Base-by-base conservation (phyloP, 2,113 vertebrate genomes). In the Synodontis membranacea region DNA sequence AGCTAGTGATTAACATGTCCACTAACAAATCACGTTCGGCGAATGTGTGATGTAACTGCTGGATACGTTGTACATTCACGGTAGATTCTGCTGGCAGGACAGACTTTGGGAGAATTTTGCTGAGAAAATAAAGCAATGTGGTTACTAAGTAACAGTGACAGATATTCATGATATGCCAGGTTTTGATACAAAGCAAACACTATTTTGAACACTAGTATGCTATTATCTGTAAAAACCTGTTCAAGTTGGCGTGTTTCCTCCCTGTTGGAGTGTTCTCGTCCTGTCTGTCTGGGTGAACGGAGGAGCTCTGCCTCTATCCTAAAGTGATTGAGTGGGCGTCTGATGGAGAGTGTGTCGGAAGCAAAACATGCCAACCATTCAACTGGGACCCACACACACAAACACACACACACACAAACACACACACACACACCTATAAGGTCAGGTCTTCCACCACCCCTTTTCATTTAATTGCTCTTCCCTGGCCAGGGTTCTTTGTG, bases 261-360 rank as follows among this genome's bases (percentile, higher is more conserved):
- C 37, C 37, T n/a, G 50, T 34, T 70, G 64, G 64, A 62, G 42
- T 70, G 39, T 86, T 80, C 68, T 54, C 84, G 83, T 17, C 39
- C 2, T 46, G 56, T 56, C 46, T 88, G 76, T 74, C 75, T 86
- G 84, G 66, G 34, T 84, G 50, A 85, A 83, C 86, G 76, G 72
- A 84, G 86, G 75, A 72, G 31, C 58, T 64, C 78, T 62, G 64
- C 50, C 70, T 79, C 48, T 50, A 68, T 37, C 76, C 78, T 58
- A 68, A 72, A 54, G 84, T 87, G 88, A 89, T 81, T 84, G 88
- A 89, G 89, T 86, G 81, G 89, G 84, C 81, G 83, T 86, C 89
- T 88, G 88, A 90, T 89, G 85, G 74, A 88, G 83, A 86, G 82
- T 87, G 86, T 82, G 84, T 84, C 64, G 74, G 50, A 87, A 83